phyloP scores from a whole-genome alignment of 92 coral and sea anemone genomes.

The Epizoanthus stellaris region DNA sequence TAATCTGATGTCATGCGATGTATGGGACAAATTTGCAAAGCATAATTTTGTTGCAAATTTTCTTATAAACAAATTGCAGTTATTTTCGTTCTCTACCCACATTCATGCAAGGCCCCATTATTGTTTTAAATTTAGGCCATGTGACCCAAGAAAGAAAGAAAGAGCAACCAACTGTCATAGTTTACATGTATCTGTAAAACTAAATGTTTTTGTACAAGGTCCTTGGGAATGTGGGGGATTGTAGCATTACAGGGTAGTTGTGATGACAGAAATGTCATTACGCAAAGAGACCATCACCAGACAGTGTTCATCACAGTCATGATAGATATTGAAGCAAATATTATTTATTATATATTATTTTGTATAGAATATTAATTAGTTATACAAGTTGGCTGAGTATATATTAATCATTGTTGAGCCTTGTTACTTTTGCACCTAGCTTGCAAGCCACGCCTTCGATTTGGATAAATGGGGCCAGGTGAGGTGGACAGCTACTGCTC shows the following conservation, averaged over 20 bases:
- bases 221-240: too few relatives aligned
- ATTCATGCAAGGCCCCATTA: not conserved
- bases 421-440: slow-evolving; percentile 2
- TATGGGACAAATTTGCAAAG: not conserved
- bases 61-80: not conserved
- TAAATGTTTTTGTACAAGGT: too few relatives aligned
- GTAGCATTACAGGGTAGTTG: too few relatives aligned
- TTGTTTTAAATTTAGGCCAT: not conserved
- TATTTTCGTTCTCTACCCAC: not conserved
- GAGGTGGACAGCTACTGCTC: not conserved
- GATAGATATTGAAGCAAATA: too few relatives aligned
- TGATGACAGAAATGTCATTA: too few relatives aligned
- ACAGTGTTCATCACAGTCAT: too few relatives aligned
- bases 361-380: not conserved
- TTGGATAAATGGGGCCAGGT: slow-evolving; percentile 38
- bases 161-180: too few relatives aligned
- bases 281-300: too few relatives aligned
- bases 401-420: not conserved
- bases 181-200: too few relatives aligned
- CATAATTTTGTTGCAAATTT: not conserved
- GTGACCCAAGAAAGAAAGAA: too few relatives aligned
- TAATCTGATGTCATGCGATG: not conserved
- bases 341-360: not conserved
- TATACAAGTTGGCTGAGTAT: not conserved
- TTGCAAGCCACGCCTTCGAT: slow-evolving; percentile 38